A percentile compares a stretch with the other conserved stretches of the same genome.
phyloP scores from a whole-genome alignment of 2,113 vertebrate species.

The Ramphastos sulfuratus region DNA sequence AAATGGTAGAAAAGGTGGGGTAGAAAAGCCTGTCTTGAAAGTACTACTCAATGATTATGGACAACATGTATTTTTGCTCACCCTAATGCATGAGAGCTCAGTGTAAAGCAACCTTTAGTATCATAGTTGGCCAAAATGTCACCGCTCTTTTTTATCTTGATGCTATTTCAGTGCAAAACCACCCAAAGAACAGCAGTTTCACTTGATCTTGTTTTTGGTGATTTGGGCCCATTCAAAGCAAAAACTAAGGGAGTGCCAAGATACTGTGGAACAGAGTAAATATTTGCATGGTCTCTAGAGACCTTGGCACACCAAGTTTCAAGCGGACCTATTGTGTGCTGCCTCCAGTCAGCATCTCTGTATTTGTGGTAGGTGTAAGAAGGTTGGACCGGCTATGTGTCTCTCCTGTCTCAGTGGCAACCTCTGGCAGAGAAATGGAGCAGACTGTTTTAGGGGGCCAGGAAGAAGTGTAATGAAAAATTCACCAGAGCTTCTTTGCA shows the following conservation, averaged over 20 bases:
- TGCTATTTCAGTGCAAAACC: background rate
- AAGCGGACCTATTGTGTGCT: background rate
- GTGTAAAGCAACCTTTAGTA: background rate
- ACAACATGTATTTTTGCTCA: background rate
- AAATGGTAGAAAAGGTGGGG: background rate
- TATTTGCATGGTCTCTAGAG: conserved; percentile 43
- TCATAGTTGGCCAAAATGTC: background rate
- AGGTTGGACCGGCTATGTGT: background rate
- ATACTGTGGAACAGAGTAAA: conserved; percentile 20
- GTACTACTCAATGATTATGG: background rate
- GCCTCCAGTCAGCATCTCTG: background rate
- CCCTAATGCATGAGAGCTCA: background rate
- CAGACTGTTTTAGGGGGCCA: background rate
- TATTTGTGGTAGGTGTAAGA: background rate
- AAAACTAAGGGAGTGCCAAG: conserved; percentile 30
- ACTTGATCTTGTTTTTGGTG: background rate
- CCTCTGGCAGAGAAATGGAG: background rate
- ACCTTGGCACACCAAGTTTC: background rate
- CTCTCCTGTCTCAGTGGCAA: background rate
- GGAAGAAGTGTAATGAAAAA: background rate
- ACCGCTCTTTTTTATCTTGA: background rate
- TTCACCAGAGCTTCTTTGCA: background rate
- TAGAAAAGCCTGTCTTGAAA: background rate
- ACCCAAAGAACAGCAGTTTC: conserved; percentile 37
- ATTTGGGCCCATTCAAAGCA: conserved; percentile 26